Conservation (phyloP, 2,888 invertebrate species). For the Phasia obesa region DNA sequence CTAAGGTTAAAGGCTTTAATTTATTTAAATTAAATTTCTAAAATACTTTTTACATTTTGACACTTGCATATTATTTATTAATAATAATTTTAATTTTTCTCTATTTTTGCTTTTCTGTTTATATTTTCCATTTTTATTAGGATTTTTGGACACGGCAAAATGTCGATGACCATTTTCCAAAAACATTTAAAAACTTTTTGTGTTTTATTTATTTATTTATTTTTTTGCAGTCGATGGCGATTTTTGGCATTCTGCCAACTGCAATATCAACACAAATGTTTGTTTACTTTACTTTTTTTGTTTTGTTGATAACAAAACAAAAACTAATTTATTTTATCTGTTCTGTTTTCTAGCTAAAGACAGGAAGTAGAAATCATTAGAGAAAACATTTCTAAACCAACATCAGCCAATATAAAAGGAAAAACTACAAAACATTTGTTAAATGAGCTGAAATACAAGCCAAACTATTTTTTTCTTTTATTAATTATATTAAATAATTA, state of each 20-base stretch:
- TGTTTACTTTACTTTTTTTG: no score
- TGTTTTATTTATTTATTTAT: no score
- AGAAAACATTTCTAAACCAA: conserved; percentile 35
- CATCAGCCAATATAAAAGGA: conserved; percentile 4
- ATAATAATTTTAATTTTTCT: neutral
- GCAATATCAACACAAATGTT: conserved; percentile 13
- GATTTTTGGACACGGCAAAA: neutral
- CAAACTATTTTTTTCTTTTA: neutral
- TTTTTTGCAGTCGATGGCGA: neutral
- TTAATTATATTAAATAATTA: conserved; percentile 36
- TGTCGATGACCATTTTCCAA: conserved; percentile 40
- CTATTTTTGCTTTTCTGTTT: neutral
- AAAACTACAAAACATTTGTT: neutral
- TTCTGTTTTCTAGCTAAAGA: conserved; percentile 27
- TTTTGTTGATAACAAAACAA: conserved; percentile 23
- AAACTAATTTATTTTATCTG: conserved; percentile 58
- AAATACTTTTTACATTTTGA: neutral
- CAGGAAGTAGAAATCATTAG: conserved; percentile 44
- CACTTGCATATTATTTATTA: neutral
- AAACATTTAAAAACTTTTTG: conserved; percentile 12
- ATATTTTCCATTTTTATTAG: neutral
- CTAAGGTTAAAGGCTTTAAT: no score
- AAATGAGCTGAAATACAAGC: conserved; percentile 44
- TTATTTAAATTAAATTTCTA: no score
- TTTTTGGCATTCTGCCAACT: conserved; percentile 44